Percentiles rank a stretch among this genome's conserved stretches.
Evolutionary conservation across 2,888 invertebrate genomes (phyloP).

Genomic region (Pammene aurita): DNA sequence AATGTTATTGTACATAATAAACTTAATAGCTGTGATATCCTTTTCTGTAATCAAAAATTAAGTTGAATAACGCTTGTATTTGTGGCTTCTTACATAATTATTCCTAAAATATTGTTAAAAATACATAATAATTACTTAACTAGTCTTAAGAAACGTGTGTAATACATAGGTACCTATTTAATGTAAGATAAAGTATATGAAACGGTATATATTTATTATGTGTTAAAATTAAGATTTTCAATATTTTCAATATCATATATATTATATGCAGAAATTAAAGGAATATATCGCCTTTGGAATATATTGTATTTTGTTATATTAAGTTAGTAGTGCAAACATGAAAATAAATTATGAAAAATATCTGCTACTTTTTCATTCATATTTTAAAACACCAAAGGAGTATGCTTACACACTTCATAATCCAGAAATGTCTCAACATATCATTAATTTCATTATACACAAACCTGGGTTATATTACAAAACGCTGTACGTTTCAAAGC

Average conservation of each 20-base stretch:
- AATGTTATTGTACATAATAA: constrained; percentile 64
- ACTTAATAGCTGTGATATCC: constrained; percentile 80
- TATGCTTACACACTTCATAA: too few species aligned
- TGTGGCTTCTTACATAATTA: constrained; percentile 46
- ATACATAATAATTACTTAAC: constrained; percentile 61
- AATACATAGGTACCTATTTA: constrained; percentile 65
- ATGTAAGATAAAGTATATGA: constrained; percentile 50
- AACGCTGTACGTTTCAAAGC: not conserved
- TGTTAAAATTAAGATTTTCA: constrained; percentile 59
- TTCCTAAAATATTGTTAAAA: constrained; percentile 48
- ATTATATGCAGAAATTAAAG: constrained; percentile 52
- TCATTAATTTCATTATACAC: too few species aligned
- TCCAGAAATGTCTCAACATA: too few species aligned
- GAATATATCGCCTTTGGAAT: constrained; percentile 64
- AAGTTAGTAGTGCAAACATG: constrained; percentile 42
- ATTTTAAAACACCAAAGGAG: not conserved
- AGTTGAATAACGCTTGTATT: constrained; percentile 54
- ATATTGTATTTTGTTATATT: constrained; percentile 47
- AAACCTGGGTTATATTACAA: too few species aligned
- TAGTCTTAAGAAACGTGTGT: constrained; percentile 72
- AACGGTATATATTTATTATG: constrained; percentile 59
- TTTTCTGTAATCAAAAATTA: constrained; percentile 60
- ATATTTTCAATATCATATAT: constrained; percentile 51
- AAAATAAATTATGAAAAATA: constrained; percentile 35
- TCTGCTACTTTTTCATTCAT: not conserved